These are phyloP conservation scores for Peromyscus aztecus DNA, from an alignment of 2,797 vertebrate genomes.

Conservation along the genomic window DNA sequence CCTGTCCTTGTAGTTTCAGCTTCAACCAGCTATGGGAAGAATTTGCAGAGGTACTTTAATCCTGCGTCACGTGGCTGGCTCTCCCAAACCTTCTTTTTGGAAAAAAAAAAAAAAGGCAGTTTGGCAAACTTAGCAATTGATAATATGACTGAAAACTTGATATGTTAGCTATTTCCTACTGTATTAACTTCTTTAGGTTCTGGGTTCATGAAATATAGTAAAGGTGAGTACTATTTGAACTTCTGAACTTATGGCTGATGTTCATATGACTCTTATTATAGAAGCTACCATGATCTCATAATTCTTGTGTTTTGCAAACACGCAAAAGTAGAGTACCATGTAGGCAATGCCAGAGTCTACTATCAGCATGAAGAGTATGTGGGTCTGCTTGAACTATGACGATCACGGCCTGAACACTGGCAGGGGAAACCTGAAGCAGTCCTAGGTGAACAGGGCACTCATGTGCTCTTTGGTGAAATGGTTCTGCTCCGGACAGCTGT, in stretches of 20 bases:
- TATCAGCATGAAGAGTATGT: background rate
- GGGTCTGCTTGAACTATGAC: background rate
- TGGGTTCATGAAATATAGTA: conserved; percentile 81
- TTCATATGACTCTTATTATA: conserved; percentile 64
- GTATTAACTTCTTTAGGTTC: conserved; percentile 10
- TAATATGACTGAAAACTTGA: conserved; percentile 74
- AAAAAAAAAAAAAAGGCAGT: background rate
- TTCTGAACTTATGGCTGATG: conserved; percentile 50
- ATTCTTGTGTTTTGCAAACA: background rate
- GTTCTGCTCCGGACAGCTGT: background rate
- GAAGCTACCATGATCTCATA: background rate
- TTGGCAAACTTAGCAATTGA: conserved; percentile 64
- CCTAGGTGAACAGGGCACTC: background rate
- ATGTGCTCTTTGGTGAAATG: background rate
- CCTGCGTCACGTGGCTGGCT: background rate
- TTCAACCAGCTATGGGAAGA: background rate
- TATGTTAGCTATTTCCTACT: conserved; percentile 50
- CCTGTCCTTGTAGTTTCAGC: background rate
- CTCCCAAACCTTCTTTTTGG: background rate
- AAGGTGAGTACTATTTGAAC: conserved; percentile 76
- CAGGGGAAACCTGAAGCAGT: no score
- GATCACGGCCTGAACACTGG: background rate
- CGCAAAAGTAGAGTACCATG: background rate
- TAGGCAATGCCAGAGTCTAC: no score
- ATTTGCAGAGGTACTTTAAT: background rate